These are phyloP conservation scores for Natator depressus DNA, from an alignment of 2,113 vertebrate species.

Conservation along the genomic window DNA sequence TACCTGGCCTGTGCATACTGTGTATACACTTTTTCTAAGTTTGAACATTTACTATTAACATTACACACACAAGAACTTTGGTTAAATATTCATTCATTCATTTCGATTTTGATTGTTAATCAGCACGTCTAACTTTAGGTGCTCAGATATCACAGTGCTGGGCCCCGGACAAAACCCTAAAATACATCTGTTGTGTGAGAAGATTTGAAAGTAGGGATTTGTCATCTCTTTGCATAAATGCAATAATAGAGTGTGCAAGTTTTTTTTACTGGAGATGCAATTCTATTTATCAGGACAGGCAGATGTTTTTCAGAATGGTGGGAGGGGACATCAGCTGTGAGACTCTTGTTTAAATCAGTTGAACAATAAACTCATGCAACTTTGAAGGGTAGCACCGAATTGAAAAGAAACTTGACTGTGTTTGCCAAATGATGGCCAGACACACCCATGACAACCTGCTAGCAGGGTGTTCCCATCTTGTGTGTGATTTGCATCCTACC, in stretches of 20 bases:
- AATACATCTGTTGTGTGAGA: not conserved
- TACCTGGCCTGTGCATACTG: not conserved
- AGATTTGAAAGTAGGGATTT: not conserved
- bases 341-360: not conserved
- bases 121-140: not conserved
- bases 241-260: accelerated
- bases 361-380: not conserved
- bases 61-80: not conserved
- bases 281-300: not conserved
- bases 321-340: not conserved
- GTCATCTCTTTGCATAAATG: accelerated
- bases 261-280: not conserved
- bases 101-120: not conserved
- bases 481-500: not conserved
- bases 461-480: not conserved
- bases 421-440: not conserved
- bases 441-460: not conserved
- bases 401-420: not conserved
- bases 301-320: not conserved
- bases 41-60: not conserved
- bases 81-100: not conserved
- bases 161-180: not conserved
- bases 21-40: not conserved
- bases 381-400: not conserved
- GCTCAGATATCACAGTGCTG: not conserved